phyloP scores from a whole-genome alignment of 2,797 vertebrate genomes.

The Rhadinocentrus ornatus region DNA sequence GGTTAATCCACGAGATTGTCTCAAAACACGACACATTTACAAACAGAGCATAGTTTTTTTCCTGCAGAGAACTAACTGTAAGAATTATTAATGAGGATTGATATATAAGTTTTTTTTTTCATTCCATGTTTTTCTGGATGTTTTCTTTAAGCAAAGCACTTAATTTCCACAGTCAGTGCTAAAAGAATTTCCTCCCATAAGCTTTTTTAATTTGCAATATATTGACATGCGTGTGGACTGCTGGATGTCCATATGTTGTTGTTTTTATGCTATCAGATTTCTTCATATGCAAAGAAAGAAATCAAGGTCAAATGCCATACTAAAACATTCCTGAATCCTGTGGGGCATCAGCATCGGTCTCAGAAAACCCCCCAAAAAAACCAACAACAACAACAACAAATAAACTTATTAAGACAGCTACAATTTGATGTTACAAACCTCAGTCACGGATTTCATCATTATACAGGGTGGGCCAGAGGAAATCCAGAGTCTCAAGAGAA shows the following conservation, averaged over 20 bases:
- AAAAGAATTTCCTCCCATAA: not conserved
- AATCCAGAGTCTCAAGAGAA: not conserved
- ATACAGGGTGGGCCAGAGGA: not conserved
- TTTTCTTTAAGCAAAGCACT: not conserved
- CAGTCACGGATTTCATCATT: not conserved
- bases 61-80: not conserved
- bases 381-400: too few relatives aligned
- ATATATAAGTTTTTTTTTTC: not conserved
- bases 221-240: not conserved
- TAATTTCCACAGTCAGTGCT: not conserved
- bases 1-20: not conserved
- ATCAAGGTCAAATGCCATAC: not conserved
- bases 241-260: not conserved
- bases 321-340: not conserved
- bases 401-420: not conserved
- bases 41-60: not conserved
- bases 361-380: not conserved
- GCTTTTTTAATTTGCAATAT: not conserved
- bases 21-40: not conserved
- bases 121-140: too few relatives aligned
- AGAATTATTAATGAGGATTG: not conserved
- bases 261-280: not conserved
- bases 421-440: not conserved
- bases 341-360: not conserved
- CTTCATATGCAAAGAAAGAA: not conserved